Percentiles rank a stretch among this genome's conserved stretches.
These are phyloP conservation scores for Streptopelia turtur DNA, from an alignment of 2,797 vertebrate genomes.

Conservation along the genomic window DNA sequence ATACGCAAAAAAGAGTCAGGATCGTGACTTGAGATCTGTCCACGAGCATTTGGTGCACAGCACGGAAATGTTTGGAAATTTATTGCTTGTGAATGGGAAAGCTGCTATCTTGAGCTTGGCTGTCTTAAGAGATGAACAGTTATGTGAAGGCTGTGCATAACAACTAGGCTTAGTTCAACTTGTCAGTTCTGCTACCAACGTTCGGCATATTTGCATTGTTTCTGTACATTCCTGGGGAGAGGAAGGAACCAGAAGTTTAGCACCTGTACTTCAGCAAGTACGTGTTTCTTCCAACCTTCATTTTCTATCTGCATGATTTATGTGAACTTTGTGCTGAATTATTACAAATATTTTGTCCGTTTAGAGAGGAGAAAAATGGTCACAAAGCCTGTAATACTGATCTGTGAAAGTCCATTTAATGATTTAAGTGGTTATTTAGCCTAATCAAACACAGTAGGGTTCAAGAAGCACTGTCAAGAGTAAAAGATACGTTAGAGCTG, in stretches of 20 bases:
- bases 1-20: background rate
- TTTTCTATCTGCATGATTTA: background rate
- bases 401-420: background rate
- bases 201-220: background rate
- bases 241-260: background rate
- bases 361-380: background rate
- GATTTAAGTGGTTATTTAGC: background rate
- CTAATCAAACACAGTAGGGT: background rate
- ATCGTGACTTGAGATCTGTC: background rate
- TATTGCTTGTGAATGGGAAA: slow-evolving; percentile 12
- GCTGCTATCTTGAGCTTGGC: background rate
- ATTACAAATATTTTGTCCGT: background rate
- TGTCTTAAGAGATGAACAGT: slow-evolving; percentile 4
- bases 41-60: background rate
- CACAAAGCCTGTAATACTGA: background rate
- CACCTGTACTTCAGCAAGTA: background rate
- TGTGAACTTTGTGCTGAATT: background rate
- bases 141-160: slow-evolving; percentile 6
- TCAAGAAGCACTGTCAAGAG: background rate
- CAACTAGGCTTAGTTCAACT: background rate
- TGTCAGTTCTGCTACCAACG: background rate
- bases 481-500: background rate
- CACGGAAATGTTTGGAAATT: background rate
- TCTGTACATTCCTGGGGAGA: background rate
- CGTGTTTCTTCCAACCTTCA: background rate